Evolutionary conservation across 2,888 invertebrate species (phyloP).

Genomic region (Agrotis segetum): DNA sequence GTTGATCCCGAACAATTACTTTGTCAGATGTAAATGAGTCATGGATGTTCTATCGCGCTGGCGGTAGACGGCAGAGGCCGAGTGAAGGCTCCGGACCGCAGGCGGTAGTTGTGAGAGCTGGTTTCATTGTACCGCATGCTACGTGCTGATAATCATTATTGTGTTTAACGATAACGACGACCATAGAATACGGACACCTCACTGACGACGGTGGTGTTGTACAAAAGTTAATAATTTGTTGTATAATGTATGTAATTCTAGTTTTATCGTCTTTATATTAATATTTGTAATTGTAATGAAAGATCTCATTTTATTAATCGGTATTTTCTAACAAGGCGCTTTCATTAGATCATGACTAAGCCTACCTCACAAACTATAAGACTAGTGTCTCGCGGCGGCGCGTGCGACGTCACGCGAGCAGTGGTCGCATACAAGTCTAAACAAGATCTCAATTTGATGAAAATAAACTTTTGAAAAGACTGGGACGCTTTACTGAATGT

Average conservation of each 20-base stretch:
- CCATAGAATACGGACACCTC: conserved; percentile 77
- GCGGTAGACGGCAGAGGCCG: conserved; percentile 23
- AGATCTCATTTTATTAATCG: conserved; percentile 91
- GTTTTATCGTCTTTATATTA: conserved; percentile 90
- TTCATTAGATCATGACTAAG: conserved; percentile 91
- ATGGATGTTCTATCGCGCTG: conserved; percentile 58
- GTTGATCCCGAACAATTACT: conserved; percentile 67
- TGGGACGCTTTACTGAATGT: conserved; percentile 91
- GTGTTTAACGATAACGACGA: conserved; percentile 78
- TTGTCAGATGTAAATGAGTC: conserved; percentile 70
- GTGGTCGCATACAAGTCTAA: conserved; percentile 88
- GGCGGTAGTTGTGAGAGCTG: conserved; percentile 68
- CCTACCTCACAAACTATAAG: conserved; percentile 90
- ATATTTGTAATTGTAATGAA: conserved; percentile 91
- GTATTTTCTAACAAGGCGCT: conserved; percentile 91
- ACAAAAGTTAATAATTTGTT: conserved; percentile 89
- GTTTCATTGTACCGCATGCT: conserved; percentile 88
- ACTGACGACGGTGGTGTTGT: conserved; percentile 81
- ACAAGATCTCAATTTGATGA: conserved; percentile 91
- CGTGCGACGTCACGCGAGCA: conserved; percentile 69
- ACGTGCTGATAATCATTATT: conserved; percentile 81
- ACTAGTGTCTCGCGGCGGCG: conserved; percentile 77
- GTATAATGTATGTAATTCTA: conserved; percentile 90
- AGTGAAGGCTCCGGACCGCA: conserved; percentile 65
- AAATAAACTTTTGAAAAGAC: conserved; percentile 91